Conservation (phyloP, 2,113 vertebrate genomes). For the Sprattus sprattus region DNA sequence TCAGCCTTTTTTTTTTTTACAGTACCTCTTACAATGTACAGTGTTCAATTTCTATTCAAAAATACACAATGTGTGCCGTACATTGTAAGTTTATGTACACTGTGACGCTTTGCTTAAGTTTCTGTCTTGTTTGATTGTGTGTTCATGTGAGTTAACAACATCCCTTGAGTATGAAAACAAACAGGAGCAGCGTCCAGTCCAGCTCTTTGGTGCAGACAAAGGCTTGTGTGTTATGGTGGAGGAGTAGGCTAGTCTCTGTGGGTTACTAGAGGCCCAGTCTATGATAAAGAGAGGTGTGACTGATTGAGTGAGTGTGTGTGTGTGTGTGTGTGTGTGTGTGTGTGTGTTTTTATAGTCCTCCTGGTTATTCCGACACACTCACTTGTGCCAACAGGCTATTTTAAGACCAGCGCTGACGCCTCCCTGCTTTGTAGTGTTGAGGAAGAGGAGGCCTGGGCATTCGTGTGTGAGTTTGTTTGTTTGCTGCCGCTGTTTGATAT, state of each 20-base stretch:
- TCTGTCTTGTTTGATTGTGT: neutral
- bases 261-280: neutral
- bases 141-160: neutral
- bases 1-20: neutral
- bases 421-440: neutral
- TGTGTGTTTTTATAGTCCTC: conserved; percentile 48
- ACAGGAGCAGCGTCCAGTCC: neutral
- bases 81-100: neutral
- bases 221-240: neutral
- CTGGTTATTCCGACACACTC: conserved; percentile 11
- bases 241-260: neutral
- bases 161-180: neutral
- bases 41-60: neutral
- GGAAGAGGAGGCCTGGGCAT: neutral
- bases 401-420: neutral
- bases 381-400: conserved; percentile 6
- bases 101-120: neutral
- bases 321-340: conserved; percentile 19
- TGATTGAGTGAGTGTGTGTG: neutral
- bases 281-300: conserved; percentile 19
- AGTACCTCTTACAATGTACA: neutral
- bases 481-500: neutral
- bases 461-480: neutral
- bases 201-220: neutral
- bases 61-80: neutral